Percentiles rank a stretch among this genome's conserved stretches.
phyloP scores from a whole-genome alignment of 2,113 vertebrate genomes.

The Gorsachius goisagi region DNA sequence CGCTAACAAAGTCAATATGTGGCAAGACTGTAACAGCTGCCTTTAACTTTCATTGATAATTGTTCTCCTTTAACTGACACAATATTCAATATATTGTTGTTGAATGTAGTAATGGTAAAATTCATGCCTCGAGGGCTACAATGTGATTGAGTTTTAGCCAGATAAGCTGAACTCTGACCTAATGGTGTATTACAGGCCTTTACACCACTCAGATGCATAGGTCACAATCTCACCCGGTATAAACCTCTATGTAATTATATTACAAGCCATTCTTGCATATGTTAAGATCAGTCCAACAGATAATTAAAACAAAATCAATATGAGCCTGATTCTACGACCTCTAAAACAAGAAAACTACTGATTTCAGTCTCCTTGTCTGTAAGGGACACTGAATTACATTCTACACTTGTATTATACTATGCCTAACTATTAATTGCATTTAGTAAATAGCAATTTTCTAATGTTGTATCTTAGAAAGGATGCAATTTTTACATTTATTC shows the following conservation, averaged over 20 bases:
- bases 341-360: not conserved
- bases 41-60: conserved; percentile 66
- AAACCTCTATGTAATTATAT: conserved; percentile 25
- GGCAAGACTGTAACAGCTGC: conserved; percentile 65
- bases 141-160: conserved; percentile 78
- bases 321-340: accelerated
- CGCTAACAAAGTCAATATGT: conserved; percentile 69
- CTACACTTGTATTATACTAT: not conserved
- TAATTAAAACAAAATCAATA: conserved; percentile 45
- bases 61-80: conserved; percentile 71
- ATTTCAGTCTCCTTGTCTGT: not conserved
- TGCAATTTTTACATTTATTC: not conserved
- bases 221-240: conserved; percentile 10
- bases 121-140: conserved; percentile 74
- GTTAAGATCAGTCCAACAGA: conserved; percentile 20
- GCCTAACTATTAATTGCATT: not conserved
- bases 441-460: not conserved
- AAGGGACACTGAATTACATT: not conserved
- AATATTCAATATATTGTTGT: conserved; percentile 72
- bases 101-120: conserved; percentile 70
- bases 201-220: conserved; percentile 10
- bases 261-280: conserved; percentile 30
- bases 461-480: not conserved
- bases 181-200: conserved; percentile 72
- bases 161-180: conserved; percentile 77